Conservation (phyloP, 2,113 vertebrate species). For the Ellobius talpinus region DNA sequence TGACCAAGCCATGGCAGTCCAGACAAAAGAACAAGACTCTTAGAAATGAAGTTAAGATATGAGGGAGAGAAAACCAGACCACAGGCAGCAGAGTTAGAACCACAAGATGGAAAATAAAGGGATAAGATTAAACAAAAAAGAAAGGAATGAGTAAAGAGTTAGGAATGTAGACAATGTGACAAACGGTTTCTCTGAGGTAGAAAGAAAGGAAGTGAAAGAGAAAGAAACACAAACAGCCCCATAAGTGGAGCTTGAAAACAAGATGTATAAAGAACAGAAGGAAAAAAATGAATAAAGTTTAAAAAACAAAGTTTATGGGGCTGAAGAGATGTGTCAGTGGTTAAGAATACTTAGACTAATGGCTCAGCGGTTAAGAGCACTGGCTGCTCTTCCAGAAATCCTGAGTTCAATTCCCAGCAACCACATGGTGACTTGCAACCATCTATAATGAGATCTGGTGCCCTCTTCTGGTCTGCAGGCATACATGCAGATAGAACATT, state of each 20-base stretch:
- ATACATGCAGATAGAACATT: too few species aligned
- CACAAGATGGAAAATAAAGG: background rate
- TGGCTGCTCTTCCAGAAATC: too few species aligned
- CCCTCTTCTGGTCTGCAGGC: too few species aligned
- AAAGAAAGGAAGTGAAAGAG: background rate
- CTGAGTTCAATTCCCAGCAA: too few species aligned
- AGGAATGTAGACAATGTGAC: background rate
- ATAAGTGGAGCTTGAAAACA: background rate
- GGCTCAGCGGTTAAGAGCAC: too few species aligned
- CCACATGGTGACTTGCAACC: too few species aligned
- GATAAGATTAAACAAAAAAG: background rate
- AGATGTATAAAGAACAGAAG: background rate
- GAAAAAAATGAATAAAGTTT: background rate
- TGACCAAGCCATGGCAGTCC: too few species aligned
- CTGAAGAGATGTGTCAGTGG: background rate
- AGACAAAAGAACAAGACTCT: background rate
- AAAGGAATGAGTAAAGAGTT: background rate
- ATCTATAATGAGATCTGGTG: too few species aligned
- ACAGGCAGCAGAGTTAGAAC: background rate
- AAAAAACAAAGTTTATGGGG: background rate
- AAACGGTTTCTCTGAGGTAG: background rate
- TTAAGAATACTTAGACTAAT: background rate
- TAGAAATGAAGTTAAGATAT: background rate
- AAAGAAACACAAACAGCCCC: background rate
- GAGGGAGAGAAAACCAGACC: background rate